Base-by-base conservation (phyloP, 2,888 invertebrate species). In the Drosophila mercatorum region DNA sequence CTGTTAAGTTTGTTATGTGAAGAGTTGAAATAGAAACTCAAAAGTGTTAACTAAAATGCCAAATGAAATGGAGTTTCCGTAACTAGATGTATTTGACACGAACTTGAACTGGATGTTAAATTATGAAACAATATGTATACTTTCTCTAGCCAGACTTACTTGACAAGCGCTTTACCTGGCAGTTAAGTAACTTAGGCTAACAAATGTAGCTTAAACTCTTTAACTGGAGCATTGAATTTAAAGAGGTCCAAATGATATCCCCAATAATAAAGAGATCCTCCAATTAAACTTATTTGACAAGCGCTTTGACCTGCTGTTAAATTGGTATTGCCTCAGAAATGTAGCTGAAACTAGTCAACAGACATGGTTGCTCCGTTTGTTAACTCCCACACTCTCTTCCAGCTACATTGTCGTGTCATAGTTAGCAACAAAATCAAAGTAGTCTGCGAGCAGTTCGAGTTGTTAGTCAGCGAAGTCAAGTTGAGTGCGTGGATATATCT, bases 401-500 rank as follows among this genome's bases (percentile, higher is more conserved):
- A n/a, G 28, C 49, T 17, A 31, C 10, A 17, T 5, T 5, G 0
- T 10, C 14, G 10, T 22, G 14, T 2, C 55, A 31, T 14, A 22
- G 28, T 17, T 17, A 1, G 12, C 6, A 6, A 1, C 5, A 0
- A 2, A 31, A 46, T 49, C 26, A 17, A 22, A 8, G 5, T 6
- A 31, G 46, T 10, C 55, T 2, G 22, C 22, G 22, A 22, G 8
- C 0, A 1, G 41, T 7, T 3, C 12, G 40, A 10, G 76, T 2
- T 36, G 76, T 2, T 36, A 70, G n/a, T 17, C 10, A 10, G 78
- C 72, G 46, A 79, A 86, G 81, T 55, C 47, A 28, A 56, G 80
- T 38, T 61, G 71, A 80, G 57, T 64, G 72, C 66, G 66, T 71
- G 63, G 17, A 76, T 80, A 22, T 55, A 72, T 71, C 70, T 83